Base-by-base conservation (phyloP, 2,113 vertebrate genomes). In the Pangasianodon hypophthalmus region DNA sequence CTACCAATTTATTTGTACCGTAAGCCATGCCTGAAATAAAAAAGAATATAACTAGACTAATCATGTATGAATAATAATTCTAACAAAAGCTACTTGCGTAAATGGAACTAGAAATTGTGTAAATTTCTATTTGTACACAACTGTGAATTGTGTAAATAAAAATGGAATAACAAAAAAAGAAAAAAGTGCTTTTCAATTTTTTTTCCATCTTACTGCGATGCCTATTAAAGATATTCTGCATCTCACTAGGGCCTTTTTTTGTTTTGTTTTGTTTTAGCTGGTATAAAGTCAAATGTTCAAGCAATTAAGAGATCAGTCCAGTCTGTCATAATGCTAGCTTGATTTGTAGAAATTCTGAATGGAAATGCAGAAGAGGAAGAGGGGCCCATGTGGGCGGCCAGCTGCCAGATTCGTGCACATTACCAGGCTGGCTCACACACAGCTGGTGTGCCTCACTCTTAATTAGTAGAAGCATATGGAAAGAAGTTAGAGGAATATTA, bases 361-460 rank as follows among this genome's bases (percentile, higher is more conserved):
- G 41, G 44, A 84, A 54, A 41, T 48, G 29, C 44, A 87, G 44
- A 83, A 60, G 81, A 52, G 41, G 85, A 37, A 32, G 69, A 86
- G 73, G 48, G 37, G 80, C 41, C 56, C 48, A 64, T 90, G 85
- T 89, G 82, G 83, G 80, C 29, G 81, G 62, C 89, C 89, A 90
- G 91, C 88, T 89, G 89, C 58, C 67, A 84, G 75, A 52, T 58
- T 32, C 50, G 84, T 71, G 86, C 69, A 87, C 56, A 87, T 89
- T 87, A 87, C 52, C 32, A 88, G 32, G 14, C 71, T 71, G 44
- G 67, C 56, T 80, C 67, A 79, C 56, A 77, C 84, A 85, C 89
- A 92, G 84, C 89, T 87, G 87, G 26, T 87, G 48, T 73, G 67
- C 75, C 73, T 90, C 86, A 73, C 75, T 91, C 69, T 85, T 73